Conservation (phyloP, 1,140 invertebrate genomes). For the Bombyx mandarina region DNA sequence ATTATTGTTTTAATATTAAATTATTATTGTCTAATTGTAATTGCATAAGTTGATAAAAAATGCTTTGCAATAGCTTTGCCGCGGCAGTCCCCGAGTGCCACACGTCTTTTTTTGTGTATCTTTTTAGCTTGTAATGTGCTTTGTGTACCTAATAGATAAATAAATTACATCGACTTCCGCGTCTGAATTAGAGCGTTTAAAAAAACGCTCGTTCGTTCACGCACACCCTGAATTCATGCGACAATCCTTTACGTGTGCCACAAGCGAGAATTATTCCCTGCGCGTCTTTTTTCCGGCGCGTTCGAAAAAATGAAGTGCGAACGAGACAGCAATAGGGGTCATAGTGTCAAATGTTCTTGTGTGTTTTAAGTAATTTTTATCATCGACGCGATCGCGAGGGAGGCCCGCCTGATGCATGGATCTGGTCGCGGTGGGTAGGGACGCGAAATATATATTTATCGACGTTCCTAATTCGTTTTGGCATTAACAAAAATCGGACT, state of each 20-base stretch:
- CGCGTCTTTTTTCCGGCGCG: background rate
- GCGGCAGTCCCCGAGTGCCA: too few relatives aligned
- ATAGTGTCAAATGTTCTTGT: conserved; percentile 64
- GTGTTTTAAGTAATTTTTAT: conserved; percentile 69
- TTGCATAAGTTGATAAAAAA: too few relatives aligned
- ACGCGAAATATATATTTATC: conserved; percentile 10
- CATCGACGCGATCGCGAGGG: conserved; percentile 64
- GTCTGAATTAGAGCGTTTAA: too few relatives aligned
- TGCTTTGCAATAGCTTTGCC: too few relatives aligned
- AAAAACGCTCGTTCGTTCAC: too few relatives aligned
- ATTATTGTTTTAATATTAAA: too few relatives aligned
- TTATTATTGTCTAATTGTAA: too few relatives aligned
- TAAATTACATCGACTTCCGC: too few relatives aligned
- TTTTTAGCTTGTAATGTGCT: too few relatives aligned
- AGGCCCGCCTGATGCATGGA: conserved; percentile 60
- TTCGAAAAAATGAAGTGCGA: conserved; percentile 13
- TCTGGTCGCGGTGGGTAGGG: conserved; percentile 37
- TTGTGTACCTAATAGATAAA: too few relatives aligned
- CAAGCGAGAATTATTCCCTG: conserved; percentile 1
- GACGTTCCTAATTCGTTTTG: background rate
- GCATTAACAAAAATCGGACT: background rate
- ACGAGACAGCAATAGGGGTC: conserved; percentile 32
- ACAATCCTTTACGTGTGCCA: conserved; percentile 13
- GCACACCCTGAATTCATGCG: conserved; percentile 5
- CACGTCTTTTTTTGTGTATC: too few relatives aligned